A percentile compares a stretch with the other conserved stretches of the same genome.
phyloP scores from a whole-genome alignment of 2,113 vertebrate genomes.

The Corythoichthys haematopterus region DNA sequence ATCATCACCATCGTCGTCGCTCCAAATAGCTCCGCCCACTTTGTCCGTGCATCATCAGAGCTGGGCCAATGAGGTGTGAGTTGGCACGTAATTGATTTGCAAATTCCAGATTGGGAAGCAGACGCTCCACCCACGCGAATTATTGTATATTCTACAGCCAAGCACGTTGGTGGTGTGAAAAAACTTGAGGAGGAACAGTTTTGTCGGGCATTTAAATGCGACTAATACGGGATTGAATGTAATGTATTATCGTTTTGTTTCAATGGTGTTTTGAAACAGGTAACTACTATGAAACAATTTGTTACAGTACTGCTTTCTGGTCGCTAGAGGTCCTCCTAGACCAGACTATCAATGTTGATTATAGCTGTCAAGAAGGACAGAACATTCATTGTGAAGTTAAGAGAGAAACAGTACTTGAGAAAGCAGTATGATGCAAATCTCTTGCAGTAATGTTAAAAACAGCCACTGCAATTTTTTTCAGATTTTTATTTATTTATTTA shows the following conservation, averaged over 20 bases:
- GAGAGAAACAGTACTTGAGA: too few relatives aligned
- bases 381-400: too few relatives aligned
- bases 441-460: too few relatives aligned
- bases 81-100: constrained; percentile 45
- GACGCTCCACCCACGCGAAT: background rate
- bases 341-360: background rate
- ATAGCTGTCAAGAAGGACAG: too few relatives aligned
- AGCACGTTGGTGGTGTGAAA: background rate
- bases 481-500: too few relatives aligned
- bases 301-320: background rate
- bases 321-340: constrained; percentile 6
- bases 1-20: constrained; percentile 6
- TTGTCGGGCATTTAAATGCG: background rate
- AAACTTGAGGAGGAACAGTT: background rate
- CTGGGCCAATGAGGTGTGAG: constrained; percentile 44
- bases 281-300: background rate
- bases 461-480: too few relatives aligned
- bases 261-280: background rate
- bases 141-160: background rate
- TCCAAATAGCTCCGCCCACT: constrained; percentile 13
- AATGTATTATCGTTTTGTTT: background rate
- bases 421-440: too few relatives aligned
- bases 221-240: background rate
- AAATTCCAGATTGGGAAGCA: constrained; percentile 15
- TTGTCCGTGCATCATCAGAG: constrained; percentile 4